These are phyloP conservation scores for Polietes domitor DNA, from an alignment of 2,888 invertebrate genomes.

Conservation along the genomic window DNA sequence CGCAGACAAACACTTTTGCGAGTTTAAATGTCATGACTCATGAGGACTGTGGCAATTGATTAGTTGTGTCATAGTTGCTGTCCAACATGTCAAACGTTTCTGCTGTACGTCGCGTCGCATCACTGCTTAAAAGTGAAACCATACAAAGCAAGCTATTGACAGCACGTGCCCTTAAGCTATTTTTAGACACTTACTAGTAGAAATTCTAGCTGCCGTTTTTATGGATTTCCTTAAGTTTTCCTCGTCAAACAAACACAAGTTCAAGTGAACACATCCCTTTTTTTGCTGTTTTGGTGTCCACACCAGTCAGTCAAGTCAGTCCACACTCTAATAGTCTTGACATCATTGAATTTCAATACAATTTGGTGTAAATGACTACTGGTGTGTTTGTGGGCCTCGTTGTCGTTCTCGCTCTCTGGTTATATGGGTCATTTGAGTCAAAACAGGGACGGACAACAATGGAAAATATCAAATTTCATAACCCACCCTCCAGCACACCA, in stretches of 20 bases:
- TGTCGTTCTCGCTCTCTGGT: conserved; percentile 34
- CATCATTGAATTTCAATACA: conserved; percentile 49
- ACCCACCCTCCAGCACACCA: conserved; percentile 43
- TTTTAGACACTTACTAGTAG: conserved; percentile 49
- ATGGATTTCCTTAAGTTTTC: neutral
- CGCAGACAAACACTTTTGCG: neutral
- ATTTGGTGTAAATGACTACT: neutral
- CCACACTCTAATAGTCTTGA: conserved; percentile 16
- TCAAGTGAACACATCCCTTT: conserved; percentile 44
- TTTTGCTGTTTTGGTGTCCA: conserved; percentile 32
- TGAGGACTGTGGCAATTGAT: conserved; percentile 31
- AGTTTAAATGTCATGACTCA: conserved; percentile 24
- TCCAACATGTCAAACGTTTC: conserved; percentile 28
- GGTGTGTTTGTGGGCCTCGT: conserved; percentile 2
- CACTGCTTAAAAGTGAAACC: conserved; percentile 12
- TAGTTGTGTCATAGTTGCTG: conserved; percentile 21
- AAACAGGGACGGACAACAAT: conserved; percentile 57
- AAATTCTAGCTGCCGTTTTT: conserved; percentile 38
- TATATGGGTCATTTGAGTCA: conserved; percentile 65
- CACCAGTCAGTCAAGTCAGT: no score
- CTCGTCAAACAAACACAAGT: neutral
- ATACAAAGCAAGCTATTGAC: conserved; percentile 23
- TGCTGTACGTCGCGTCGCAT: neutral
- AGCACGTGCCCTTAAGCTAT: conserved; percentile 61
- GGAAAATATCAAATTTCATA: conserved; percentile 64